phyloP scores from a whole-genome alignment of 2,888 invertebrate species.

The Cephus spinipes region DNA sequence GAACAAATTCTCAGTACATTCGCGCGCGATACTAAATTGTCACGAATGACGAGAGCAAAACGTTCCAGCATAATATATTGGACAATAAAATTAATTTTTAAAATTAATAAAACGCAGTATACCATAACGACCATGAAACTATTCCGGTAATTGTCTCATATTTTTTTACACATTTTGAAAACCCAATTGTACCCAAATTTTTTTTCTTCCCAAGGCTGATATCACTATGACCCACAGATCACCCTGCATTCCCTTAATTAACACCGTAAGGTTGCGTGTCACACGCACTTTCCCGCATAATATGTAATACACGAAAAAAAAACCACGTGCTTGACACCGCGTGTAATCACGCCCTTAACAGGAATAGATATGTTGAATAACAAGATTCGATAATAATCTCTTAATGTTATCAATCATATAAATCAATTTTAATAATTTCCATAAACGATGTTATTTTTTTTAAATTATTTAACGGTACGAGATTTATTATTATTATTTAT shows the following conservation, averaged over 20 bases:
- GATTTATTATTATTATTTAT: too few species aligned
- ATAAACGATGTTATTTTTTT: background rate
- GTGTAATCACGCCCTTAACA: background rate
- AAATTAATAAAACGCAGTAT: background rate
- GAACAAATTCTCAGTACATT: background rate
- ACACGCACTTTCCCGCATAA: slow-evolving; percentile 25
- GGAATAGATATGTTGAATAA: background rate
- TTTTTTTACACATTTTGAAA: background rate
- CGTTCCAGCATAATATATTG: background rate
- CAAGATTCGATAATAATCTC: background rate
- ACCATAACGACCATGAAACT: background rate
- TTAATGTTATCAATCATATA: background rate
- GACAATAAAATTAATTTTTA: background rate
- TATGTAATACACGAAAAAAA: background rate
- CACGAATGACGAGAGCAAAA: background rate
- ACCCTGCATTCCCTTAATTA: slow-evolving; percentile 35
- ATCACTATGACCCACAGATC: slow-evolving; percentile 1
- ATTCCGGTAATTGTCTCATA: background rate
- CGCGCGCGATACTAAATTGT: background rate
- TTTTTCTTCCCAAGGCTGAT: background rate
- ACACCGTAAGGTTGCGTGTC: slow-evolving; percentile 30
- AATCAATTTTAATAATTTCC: background rate
- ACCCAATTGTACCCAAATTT: background rate
- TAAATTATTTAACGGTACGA: background rate
- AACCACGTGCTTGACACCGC: background rate